phyloP scores from a whole-genome alignment of 2,113 vertebrate genomes.

The Carlito syrichta region DNA sequence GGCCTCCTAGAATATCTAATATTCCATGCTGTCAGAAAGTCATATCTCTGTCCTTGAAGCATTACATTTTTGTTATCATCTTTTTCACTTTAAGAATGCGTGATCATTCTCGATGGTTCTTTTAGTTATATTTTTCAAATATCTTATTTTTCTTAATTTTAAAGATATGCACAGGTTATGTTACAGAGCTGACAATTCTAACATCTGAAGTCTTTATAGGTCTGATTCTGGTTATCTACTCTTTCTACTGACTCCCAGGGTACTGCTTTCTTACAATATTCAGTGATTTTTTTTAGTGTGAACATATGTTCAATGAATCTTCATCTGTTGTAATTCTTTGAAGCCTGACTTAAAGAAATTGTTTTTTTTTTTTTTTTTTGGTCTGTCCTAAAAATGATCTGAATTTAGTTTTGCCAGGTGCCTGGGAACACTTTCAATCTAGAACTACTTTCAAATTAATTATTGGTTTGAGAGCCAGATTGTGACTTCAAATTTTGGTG shows the following conservation, averaged over 20 bases:
- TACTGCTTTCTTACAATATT: neutral
- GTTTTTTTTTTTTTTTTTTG: neutral
- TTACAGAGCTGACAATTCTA: neutral
- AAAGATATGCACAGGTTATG: neutral
- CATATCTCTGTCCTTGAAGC: neutral
- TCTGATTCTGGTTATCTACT: neutral
- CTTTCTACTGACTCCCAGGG: neutral
- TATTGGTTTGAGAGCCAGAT: neutral
- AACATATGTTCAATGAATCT: neutral
- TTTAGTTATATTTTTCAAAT: conserved; percentile 14
- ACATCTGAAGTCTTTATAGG: neutral
- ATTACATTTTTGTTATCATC: neutral
- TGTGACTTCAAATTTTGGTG: neutral
- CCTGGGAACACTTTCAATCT: neutral
- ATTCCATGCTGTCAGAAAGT: neutral
- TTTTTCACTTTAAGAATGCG: neutral
- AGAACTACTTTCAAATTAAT: neutral
- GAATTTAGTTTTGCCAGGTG: neutral
- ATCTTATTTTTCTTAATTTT: conserved; percentile 23
- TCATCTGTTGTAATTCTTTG: neutral
- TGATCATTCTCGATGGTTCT: neutral
- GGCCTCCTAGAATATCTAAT: neutral
- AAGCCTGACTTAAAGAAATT: neutral
- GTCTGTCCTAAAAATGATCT: neutral
- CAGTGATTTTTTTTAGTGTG: neutral